Evolutionary conservation across 2,888 invertebrate species (phyloP).

Genomic region (Pristionchus arcanus): DNA sequence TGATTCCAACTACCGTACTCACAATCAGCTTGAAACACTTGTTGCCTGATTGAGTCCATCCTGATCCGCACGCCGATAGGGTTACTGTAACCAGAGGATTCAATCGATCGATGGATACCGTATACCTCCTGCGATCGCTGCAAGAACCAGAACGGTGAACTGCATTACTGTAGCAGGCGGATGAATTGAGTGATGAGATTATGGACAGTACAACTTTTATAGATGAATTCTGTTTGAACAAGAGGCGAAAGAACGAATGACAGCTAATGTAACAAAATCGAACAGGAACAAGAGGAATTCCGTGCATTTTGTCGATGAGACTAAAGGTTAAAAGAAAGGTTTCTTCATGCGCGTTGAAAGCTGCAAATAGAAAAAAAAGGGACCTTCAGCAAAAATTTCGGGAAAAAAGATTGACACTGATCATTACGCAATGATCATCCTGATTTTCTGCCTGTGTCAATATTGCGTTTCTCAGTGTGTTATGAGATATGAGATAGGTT

Average conservation of each 20-base stretch:
- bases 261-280: background rate
- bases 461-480: too few species aligned
- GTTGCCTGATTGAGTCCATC: background rate
- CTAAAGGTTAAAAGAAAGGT: too few species aligned
- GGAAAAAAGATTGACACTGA: too few species aligned
- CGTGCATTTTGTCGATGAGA: background rate
- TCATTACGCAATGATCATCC: too few species aligned
- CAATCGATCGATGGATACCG: constrained; percentile 14
- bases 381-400: too few species aligned
- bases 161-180: constrained; percentile 26
- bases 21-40: constrained; percentile 47
- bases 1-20: background rate
- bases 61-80: constrained; percentile 15
- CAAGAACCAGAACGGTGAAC: constrained; percentile 29
- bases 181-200: background rate
- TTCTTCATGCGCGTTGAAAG: too few species aligned
- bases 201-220: background rate
- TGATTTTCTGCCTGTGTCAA: too few species aligned
- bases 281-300: background rate
- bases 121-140: constrained; percentile 43
- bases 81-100: constrained; percentile 25
- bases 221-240: background rate
- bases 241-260: background rate
- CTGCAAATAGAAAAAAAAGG: background rate
- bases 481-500: too few species aligned